phyloP scores from a whole-genome alignment of 2,113 vertebrate genomes.

The Scolopax mira region DNA sequence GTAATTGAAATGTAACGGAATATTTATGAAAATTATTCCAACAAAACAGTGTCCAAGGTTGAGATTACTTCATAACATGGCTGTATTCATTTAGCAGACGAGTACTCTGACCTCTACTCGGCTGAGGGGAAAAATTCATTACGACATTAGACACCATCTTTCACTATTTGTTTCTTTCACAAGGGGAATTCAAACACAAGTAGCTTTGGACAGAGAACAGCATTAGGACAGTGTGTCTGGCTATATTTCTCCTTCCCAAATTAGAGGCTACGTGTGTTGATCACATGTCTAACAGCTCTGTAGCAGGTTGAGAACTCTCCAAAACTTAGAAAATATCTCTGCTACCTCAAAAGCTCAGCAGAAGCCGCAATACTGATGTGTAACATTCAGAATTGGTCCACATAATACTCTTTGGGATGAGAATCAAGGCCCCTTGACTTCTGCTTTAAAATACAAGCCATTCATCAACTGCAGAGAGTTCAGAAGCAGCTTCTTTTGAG shows the following conservation, averaged over 20 bases:
- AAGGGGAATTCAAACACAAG: background rate
- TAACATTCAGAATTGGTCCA: background rate
- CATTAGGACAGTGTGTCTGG: background rate
- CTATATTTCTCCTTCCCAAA: background rate
- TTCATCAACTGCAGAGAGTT: background rate
- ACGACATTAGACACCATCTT: background rate
- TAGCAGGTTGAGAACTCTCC: background rate
- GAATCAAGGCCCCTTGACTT: background rate
- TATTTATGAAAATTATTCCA: background rate
- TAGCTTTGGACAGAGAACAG: background rate
- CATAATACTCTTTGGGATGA: background rate
- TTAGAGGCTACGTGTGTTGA: background rate
- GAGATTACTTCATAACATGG: background rate
- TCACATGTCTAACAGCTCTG: background rate
- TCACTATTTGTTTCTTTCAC: background rate
- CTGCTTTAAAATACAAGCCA: background rate
- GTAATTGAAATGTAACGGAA: background rate
- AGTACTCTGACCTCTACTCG: background rate
- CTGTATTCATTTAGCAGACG: background rate
- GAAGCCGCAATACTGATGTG: background rate
- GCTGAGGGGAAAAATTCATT: background rate
- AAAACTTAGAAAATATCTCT: background rate
- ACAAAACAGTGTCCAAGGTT: background rate
- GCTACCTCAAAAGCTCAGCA: background rate
- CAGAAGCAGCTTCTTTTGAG: background rate